A percentile compares a stretch with the other conserved stretches of the same genome.
These are phyloP conservation scores for Cynodonichthys magdalenae DNA, from an alignment of 2,797 vertebrate genomes.

Conservation along the genomic window DNA sequence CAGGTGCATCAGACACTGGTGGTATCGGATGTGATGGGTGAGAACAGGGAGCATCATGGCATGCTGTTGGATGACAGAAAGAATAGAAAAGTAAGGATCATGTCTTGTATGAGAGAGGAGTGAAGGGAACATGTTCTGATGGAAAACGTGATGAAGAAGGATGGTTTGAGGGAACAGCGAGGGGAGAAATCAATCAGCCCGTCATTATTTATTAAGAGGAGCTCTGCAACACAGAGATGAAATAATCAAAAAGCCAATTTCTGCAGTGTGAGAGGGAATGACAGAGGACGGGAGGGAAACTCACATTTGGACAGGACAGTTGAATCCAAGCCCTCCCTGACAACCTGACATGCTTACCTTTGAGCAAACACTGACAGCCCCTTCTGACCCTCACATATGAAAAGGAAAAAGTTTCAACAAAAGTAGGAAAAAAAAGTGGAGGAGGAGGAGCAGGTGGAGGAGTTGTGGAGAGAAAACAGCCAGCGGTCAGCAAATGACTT, in stretches of 20 bases:
- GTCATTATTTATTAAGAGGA: slow-evolving; percentile 83
- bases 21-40: slow-evolving; percentile 97
- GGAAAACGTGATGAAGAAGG: slow-evolving; percentile 53
- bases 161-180: slow-evolving; percentile 42
- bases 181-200: slow-evolving; percentile 76
- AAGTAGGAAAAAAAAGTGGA: slow-evolving; percentile 22
- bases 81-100: slow-evolving; percentile 23
- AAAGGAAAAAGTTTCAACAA: slow-evolving; percentile 44
- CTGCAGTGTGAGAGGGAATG: slow-evolving; percentile 47
- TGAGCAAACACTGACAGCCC: slow-evolving; percentile 49
- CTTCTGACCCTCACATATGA: slow-evolving; percentile 28
- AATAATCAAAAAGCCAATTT: slow-evolving; percentile 77
- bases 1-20: slow-evolving; percentile 97
- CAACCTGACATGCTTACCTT: slow-evolving; percentile 66
- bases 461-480: slow-evolving; percentile 7
- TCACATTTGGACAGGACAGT: slow-evolving; percentile 63
- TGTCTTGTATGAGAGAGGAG: slow-evolving; percentile 26
- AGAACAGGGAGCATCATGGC: slow-evolving; percentile 99
- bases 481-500: slow-evolving; percentile 34
- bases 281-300: slow-evolving; percentile 47
- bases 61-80: slow-evolving; percentile 81
- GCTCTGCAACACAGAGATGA: slow-evolving; percentile 76
- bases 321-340: slow-evolving; percentile 58
- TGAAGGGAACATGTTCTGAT: slow-evolving; percentile 24
- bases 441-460: neutral